Percentiles rank a stretch among this genome's conserved stretches.
These are phyloP conservation scores for Diabrotica balteata DNA, from an alignment of 2,888 invertebrate genomes.

Conservation along the genomic window DNA sequence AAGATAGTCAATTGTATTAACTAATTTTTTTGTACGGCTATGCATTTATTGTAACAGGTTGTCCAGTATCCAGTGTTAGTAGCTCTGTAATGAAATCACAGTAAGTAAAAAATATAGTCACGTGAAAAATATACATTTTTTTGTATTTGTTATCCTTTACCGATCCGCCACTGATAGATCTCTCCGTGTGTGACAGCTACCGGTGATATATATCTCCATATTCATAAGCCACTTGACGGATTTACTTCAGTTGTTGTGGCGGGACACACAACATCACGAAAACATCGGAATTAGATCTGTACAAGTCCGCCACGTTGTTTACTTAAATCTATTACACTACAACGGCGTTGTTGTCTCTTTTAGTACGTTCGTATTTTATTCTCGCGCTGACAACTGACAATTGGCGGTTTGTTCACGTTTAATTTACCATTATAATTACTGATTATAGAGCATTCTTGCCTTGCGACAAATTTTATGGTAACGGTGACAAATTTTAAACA, in stretches of 20 bases:
- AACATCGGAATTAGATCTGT: slow-evolving; percentile 24
- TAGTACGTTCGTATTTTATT: slow-evolving; percentile 9
- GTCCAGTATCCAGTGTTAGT: no score
- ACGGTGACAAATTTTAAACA: no score
- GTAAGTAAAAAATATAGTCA: background rate
- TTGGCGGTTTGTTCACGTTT: slow-evolving; percentile 6
- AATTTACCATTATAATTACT: background rate
- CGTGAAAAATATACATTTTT: background rate
- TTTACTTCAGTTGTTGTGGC: slow-evolving; percentile 35
- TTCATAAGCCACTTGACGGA: slow-evolving; percentile 41
- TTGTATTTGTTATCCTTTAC: slow-evolving; percentile 6
- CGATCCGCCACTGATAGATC: slow-evolving; percentile 23
- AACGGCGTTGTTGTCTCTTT: slow-evolving; percentile 11
- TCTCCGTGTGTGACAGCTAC: slow-evolving; percentile 31
- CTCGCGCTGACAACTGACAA: slow-evolving; percentile 1
- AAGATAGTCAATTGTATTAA: no score
- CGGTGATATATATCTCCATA: slow-evolving; percentile 36
- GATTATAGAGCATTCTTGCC: no score
- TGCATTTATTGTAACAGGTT: no score
- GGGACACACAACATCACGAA: slow-evolving; percentile 18
- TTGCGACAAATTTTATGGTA: no score
- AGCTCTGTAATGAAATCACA: background rate
- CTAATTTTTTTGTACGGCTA: no score
- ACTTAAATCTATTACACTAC: slow-evolving; percentile 19
- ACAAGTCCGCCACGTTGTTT: slow-evolving; percentile 23